Conservation (phyloP, 2,113 vertebrate genomes). For the Daubentonia madagascariensis region DNA sequence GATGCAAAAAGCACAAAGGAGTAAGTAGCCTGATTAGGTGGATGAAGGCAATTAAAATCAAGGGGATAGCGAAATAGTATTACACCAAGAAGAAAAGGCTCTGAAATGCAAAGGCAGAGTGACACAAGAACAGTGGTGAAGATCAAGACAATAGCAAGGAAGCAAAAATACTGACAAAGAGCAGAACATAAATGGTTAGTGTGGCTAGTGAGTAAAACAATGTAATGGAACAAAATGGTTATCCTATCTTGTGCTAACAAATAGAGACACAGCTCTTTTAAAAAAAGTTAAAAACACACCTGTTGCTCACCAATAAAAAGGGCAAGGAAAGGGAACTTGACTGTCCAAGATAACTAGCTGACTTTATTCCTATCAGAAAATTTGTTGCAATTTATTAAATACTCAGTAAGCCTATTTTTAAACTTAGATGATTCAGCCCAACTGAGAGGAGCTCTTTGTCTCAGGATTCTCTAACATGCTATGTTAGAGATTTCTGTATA, state of each 20-base stretch:
- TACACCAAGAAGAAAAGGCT: not conserved
- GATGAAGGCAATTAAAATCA: not conserved
- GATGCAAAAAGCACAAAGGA: slow-evolving; percentile 72
- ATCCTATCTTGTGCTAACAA: not conserved
- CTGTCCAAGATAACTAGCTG: not conserved
- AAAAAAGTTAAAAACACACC: not conserved
- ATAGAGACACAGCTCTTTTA: not conserved
- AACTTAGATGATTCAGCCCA: slow-evolving; percentile 30
- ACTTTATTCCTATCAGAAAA: slow-evolving; percentile 5
- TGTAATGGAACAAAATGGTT: not conserved
- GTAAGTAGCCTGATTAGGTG: not conserved
- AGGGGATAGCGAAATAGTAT: slow-evolving; percentile 58
- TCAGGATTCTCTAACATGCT: not conserved
- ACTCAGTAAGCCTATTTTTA: slow-evolving; percentile 32
- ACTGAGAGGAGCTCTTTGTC: not conserved
- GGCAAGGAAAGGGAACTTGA: not conserved
- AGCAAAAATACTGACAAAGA: not conserved
- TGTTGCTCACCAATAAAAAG: not conserved
- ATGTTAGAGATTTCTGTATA: not conserved
- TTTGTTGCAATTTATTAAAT: not conserved
- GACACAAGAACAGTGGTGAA: not conserved
- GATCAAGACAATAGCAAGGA: not conserved
- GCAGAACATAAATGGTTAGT: not conserved
- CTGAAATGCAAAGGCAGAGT: not conserved
- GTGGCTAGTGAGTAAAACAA: not conserved